Evolutionary conservation across 1,140 invertebrate species (phyloP).

Genomic region (Gryon sp.): DNA sequence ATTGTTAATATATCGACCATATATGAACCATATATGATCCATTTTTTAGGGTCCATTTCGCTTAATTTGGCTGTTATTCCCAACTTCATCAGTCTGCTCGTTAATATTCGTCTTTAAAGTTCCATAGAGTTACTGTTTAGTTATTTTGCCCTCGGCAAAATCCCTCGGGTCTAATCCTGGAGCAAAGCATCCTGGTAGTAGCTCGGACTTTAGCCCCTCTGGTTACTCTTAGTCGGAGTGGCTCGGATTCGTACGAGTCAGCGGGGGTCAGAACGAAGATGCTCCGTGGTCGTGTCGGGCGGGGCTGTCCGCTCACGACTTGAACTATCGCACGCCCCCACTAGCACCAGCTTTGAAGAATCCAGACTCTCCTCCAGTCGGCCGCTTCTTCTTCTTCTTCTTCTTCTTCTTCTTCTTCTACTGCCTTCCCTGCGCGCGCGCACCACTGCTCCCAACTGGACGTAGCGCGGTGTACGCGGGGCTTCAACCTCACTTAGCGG

Average conservation of each 20-base stretch:
- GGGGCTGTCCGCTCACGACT: conserved; percentile 80
- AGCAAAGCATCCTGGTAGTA: conserved; percentile 61
- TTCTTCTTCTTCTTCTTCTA: neutral
- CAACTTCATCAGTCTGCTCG: no score
- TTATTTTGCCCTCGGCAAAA: no score
- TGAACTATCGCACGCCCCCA: conserved; percentile 81
- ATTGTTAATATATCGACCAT: no score
- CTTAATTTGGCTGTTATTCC: no score
- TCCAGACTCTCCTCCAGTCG: conserved; percentile 57
- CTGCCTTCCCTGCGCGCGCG: conserved; percentile 18
- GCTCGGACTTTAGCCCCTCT: conserved; percentile 21
- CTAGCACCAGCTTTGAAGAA: conserved; percentile 76
- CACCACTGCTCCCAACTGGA: conserved; percentile 58
- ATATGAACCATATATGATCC: no score
- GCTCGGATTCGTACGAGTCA: conserved; percentile 67
- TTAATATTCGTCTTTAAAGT: no score
- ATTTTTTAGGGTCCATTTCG: no score
- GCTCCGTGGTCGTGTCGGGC: conserved; percentile 79
- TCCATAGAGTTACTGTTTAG: no score
- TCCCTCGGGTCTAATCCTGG: no score
- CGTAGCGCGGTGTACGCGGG: conserved; percentile 51
- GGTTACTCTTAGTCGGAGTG: conserved; percentile 36
- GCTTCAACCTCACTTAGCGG: conserved; percentile 52
- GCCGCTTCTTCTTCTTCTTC: conserved; percentile 23
- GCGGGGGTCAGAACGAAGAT: conserved; percentile 79